A percentile compares a stretch with the other conserved stretches of the same genome.
These are phyloP conservation scores for Aporrectodea caliginosa DNA, from an alignment of 1,140 invertebrate genomes.

Conservation along the genomic window DNA sequence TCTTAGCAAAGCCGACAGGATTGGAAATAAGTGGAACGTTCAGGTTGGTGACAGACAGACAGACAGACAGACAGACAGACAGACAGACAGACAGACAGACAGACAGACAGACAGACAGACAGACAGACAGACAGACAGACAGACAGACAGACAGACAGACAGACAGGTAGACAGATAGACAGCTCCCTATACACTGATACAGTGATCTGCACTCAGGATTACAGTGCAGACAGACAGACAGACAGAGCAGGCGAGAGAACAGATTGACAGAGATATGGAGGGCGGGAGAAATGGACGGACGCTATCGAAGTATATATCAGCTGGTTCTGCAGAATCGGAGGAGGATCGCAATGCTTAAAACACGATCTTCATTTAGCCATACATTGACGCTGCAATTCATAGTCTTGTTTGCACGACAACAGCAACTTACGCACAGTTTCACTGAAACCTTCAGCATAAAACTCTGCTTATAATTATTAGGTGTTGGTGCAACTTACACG, in stretches of 20 bases:
- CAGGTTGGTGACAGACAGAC: conserved; percentile 27
- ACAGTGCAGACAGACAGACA: conserved; percentile 11
- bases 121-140: conserved; percentile 65
- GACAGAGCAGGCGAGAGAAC: no score
- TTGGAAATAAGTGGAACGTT: conserved; percentile 34
- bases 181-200: conserved; percentile 27
- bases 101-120: no score
- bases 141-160: conserved; percentile 89
- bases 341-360: no score
- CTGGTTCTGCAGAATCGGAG: no score
- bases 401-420: not conserved
- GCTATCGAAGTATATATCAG: no score
- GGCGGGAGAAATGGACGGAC: no score
- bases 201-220: conserved; percentile 34
- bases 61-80: no score
- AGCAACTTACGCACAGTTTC: not conserved
- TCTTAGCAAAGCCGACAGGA: no score
- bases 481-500: conserved; percentile 26
- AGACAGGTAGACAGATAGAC: conserved; percentile 83
- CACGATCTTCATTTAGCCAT: not conserved
- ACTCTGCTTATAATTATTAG: conserved; percentile 1
- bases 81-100: no score
- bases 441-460: not conserved
- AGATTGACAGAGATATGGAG: no score
- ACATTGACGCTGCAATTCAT: not conserved